Base-by-base conservation (phyloP, 2,113 vertebrate species). In the Pleuronectes platessa region DNA sequence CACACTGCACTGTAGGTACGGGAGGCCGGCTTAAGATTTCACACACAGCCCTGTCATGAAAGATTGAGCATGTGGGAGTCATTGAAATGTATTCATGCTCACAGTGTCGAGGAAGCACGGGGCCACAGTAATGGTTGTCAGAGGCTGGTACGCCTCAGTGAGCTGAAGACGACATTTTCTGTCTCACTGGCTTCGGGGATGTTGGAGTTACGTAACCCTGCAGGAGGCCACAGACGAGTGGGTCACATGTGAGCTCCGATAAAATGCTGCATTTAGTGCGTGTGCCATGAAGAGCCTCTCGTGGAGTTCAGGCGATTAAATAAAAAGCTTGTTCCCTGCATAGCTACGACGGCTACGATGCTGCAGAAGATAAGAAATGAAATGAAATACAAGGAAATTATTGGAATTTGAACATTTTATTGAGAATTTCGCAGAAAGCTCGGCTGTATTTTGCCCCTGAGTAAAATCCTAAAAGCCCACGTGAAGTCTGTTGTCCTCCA, bases 111-210 rank as follows among this genome's bases (percentile, higher is more conserved):
- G 86, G 78, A 85, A 83, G 89, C 85, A 82, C 78, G 26, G 85
- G 92, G 87, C 88, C 86, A 86, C 78, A 66, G 85, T 89, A 92
- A 90, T 92, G 89, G 90, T 86, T 91, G 92, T 93, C 88, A 84
- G 85, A 78, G 89, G 83, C 85, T 81, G 87, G 85, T 88, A 91
- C 72, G 91, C 92, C 88, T 92, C 90, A 91, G 72, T 91, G 89
- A 94, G 86, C 92, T 58, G 83, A 92, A 87, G 88, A 91, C 87
- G 79, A 91, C 82, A 91, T 93, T 93, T 94, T 92, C 93, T 93
- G 90, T 92, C 88, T 92, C 79, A 83, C 84, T 92, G 91, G 86
- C 90, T 88, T 79, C 90, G 79, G 87, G 86, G 87, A 85, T 87
- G 88, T 91, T 86, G 78, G 84, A 88, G 83, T 93, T 92, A 93